Evolutionary conservation across 2,888 invertebrate genomes (phyloP).

Genomic region (Rhorus exstirpatorius): DNA sequence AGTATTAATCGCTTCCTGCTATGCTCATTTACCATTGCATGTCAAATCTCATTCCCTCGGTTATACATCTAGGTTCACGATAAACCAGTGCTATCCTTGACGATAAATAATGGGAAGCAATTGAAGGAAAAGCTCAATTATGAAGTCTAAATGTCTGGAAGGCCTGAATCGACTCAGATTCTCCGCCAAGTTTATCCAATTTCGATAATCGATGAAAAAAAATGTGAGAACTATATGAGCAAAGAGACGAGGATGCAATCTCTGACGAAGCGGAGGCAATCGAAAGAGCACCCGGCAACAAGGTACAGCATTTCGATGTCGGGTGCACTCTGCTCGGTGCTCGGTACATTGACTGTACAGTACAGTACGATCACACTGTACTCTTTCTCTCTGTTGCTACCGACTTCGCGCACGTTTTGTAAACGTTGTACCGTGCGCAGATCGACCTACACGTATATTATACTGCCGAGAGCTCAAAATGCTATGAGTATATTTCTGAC

Average conservation of each 20-base stretch:
- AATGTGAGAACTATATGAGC: neutral
- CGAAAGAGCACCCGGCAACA: slow-evolving; percentile 37
- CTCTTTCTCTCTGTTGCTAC: slow-evolving; percentile 42
- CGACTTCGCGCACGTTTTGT: slow-evolving; percentile 39
- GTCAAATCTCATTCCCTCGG: no score
- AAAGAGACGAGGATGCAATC: neutral
- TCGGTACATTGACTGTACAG: slow-evolving; percentile 37
- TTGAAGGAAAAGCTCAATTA: neutral
- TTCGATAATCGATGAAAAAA: slow-evolving; percentile 26
- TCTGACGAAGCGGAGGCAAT: neutral
- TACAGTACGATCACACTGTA: slow-evolving; percentile 18
- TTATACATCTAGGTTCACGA: no score
- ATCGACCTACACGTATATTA: neutral
- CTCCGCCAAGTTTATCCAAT: neutral
- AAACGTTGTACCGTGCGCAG: slow-evolving; percentile 25
- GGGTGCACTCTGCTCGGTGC: slow-evolving; percentile 19
- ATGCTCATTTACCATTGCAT: no score
- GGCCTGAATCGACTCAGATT: neutral
- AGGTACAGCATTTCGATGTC: slow-evolving; percentile 26
- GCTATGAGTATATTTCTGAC: slow-evolving; percentile 4
- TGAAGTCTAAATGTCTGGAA: neutral
- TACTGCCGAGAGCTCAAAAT: slow-evolving; percentile 15
- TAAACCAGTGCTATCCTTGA: neutral
- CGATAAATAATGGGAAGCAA: neutral
- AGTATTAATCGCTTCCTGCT: no score